Conservation (phyloP, 2,888 invertebrate genomes). For the Esperia sulphurella region DNA sequence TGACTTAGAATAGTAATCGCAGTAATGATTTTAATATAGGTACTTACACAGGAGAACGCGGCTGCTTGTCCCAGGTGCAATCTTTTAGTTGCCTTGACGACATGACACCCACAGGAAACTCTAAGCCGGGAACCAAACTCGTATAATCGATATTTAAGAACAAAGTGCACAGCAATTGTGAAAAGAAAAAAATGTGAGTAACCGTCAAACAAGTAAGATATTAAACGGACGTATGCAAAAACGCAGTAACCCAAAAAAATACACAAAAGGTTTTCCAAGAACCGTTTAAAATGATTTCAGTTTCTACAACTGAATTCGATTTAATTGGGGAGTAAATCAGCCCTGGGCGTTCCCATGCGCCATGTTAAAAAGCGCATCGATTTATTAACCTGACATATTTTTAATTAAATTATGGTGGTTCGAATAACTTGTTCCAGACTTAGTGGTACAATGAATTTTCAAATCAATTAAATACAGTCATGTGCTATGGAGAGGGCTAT, state of each 20-base stretch:
- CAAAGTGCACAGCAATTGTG: not conserved
- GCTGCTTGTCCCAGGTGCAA: no score
- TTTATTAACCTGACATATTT: constrained; percentile 23
- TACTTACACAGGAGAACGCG: no score
- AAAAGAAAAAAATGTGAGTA: not conserved
- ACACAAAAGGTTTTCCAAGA: not conserved
- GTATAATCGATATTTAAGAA: not conserved
- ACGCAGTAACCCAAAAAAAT: not conserved
- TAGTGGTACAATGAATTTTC: constrained; percentile 15
- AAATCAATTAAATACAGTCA: not conserved
- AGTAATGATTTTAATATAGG: no score
- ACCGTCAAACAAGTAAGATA: not conserved
- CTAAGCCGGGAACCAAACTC: no score
- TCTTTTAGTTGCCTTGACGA: no score
- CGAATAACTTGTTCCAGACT: constrained; percentile 18
- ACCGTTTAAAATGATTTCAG: not conserved
- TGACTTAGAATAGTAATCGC: no score
- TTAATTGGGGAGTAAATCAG: constrained; percentile 30
- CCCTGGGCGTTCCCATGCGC: constrained; percentile 14
- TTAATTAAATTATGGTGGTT: constrained; percentile 35
- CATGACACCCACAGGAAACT: no score
- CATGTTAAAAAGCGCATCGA: constrained; percentile 18
- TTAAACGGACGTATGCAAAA: not conserved
- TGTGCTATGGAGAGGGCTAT: no score
- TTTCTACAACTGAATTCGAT: constrained; percentile 14